Percentiles rank a stretch among this genome's conserved stretches.
phyloP scores from a whole-genome alignment of 2,113 vertebrate species.

The Pandion haliaetus region DNA sequence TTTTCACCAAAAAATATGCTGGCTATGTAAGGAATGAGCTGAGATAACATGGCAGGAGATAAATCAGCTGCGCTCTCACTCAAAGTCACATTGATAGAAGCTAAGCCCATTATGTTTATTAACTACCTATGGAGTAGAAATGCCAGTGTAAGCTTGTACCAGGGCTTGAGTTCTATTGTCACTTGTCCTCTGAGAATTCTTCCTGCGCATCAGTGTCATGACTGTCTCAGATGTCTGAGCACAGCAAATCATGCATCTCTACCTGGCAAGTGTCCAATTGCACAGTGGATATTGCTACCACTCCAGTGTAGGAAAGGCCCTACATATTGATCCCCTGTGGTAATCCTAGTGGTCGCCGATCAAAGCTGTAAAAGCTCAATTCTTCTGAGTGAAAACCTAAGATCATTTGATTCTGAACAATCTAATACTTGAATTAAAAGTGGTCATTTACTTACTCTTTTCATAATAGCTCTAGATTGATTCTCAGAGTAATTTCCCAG shows the following conservation, averaged over 20 bases:
- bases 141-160: neutral
- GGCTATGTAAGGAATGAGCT: conserved; percentile 29
- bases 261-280: neutral
- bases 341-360: neutral
- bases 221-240: neutral
- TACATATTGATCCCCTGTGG: neutral
- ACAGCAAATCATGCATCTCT: neutral
- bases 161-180: neutral
- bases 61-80: neutral
- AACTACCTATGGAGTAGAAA: neutral
- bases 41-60: neutral
- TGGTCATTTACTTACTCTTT: conserved; percentile 10
- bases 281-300: neutral
- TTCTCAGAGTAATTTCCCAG: neutral
- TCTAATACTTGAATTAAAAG: neutral
- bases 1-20: conserved; percentile 7
- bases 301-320: neutral
- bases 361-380: neutral
- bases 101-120: neutral
- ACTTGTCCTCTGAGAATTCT: neutral
- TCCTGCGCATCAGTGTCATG: neutral
- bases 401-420: neutral
- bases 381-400: neutral
- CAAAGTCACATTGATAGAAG: neutral
- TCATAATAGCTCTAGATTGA: neutral